Base-by-base conservation (phyloP, 2,797 vertebrate genomes). In the Helarctos malayanus region DNA sequence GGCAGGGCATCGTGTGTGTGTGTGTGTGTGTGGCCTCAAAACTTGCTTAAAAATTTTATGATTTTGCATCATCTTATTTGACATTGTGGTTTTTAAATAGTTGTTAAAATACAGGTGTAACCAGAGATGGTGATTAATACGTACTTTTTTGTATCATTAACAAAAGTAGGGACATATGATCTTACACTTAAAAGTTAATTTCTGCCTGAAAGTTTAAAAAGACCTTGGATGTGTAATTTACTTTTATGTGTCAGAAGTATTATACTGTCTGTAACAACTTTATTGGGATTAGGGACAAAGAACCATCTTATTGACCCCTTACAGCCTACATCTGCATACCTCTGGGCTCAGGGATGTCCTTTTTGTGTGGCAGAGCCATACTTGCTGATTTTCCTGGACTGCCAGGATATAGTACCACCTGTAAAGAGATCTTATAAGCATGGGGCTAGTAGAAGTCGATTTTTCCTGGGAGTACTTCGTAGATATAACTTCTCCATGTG, bases 261-360 rank as follows among this genome's bases (percentile, higher is more conserved):
- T 45, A 29, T 85, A 52, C 29, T 21, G 56, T 32, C 29, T 27
- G 27, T 45, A 29, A 71, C 54, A 41, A 8, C n/a, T 89, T 71
- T 52, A 1, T 69, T 29, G 83, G 82, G 59, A 57, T 69, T 38
- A 59, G 63, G 10, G 25, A 63, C 6, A 1, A 52, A 52, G 23
- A 84, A 3, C 7, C 9, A 45, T n/a, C 18, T 80, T 27, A 52
- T 3, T 35, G 38, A 52, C 29, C 2, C 59, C 63, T 18, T 57
- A 3, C 1, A 18, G 4, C 6, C 68, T 32, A 7, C 0, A 12
- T 8, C 11, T 63, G 32, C 4, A 0, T 19, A 19, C 2, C 7
- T 54, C 23, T 18, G 9, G 29, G 3, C 25, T 12, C 3, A 32
- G 7, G 18, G 35, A 47, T 41, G 13, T 35, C 29, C 2, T 54